Base-by-base conservation (phyloP, 2,797 vertebrate genomes). In the Peromyscus eremicus region DNA sequence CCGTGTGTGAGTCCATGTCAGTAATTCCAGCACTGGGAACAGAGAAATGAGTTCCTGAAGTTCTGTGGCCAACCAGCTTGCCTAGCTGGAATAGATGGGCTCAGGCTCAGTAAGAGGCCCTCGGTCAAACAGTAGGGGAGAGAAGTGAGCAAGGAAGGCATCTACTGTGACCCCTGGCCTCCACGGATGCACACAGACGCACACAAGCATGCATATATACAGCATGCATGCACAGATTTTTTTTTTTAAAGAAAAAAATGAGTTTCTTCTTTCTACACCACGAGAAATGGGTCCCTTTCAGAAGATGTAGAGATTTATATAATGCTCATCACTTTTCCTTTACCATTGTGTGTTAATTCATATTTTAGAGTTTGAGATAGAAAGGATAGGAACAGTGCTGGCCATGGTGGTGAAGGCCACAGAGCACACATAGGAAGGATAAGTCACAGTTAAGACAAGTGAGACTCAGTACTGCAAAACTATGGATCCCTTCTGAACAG, bases 361-460 rank as follows among this genome's bases (percentile, higher is more conserved):
- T 37, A 34, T 66, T 70, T 71, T 71, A 93, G 19, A 62, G 46
- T 0, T 0, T 34, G 40, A 81, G 55, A 49, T 6, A 34, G 9
- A 73, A 29, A 21, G 34, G 16, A 1, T 34, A 70, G 25, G 14
- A 66, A 19, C 3, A 29, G 57, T 66, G n/a, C 27, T 49, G 46
- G 81, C 55, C 55, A 40, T 70, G 40, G 21, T 7, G 2, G 16
- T 2, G 0, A 5, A n/a, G 57, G 55, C 71, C 79, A 0, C 8
- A 66, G 75, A 46, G 12, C 8, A 1, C 13, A 0, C 43, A 0
- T 0, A 21, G 29, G 46, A 46, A 70, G 25, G 19, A 16, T 0
- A 1, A 62, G 76, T 5, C 57, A 73, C 12, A 70, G n/a, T n/a
- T n/a, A n/a, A n/a, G 19, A 37, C 1, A 6, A 5, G 8, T 52